phyloP scores from a whole-genome alignment of 1,140 invertebrate genomes.

The Sarcophaga bullata region DNA sequence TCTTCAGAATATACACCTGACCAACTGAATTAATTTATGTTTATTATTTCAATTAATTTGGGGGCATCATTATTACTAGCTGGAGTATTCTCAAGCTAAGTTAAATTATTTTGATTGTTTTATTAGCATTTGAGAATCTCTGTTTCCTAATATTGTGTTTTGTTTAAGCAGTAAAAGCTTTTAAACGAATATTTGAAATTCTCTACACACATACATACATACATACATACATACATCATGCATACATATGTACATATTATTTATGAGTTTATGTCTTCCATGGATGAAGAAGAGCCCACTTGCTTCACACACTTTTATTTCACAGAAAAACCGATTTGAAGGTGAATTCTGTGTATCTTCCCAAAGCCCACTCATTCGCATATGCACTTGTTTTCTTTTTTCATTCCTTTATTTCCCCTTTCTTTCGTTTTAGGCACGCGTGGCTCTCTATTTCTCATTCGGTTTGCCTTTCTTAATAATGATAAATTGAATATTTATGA shows the following conservation, averaged over 20 bases:
- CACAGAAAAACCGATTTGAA: neutral
- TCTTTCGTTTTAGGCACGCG: too few relatives aligned
- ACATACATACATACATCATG: neutral
- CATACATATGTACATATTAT: neutral
- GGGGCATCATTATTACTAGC: too few relatives aligned
- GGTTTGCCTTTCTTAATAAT: neutral
- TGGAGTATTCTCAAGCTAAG: too few relatives aligned
- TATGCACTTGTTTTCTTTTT: slow-evolving; percentile 2
- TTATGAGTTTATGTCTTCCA: neutral
- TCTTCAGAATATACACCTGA: too few relatives aligned
- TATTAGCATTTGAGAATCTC: too few relatives aligned
- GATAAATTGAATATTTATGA: slow-evolving; percentile 25
- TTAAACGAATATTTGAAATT: neutral
- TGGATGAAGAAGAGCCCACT: neutral
- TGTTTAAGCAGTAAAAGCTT: too few relatives aligned
- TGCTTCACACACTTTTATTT: neutral
- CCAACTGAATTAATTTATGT: too few relatives aligned
- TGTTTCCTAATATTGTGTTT: too few relatives aligned
- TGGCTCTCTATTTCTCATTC: neutral
- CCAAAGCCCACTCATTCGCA: neutral
- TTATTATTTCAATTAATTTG: too few relatives aligned
- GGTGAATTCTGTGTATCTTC: neutral
- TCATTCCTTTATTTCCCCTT: too few relatives aligned
- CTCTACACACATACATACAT: neutral
- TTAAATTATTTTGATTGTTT: too few relatives aligned